These are phyloP conservation scores for Malthinus seriepunctatus DNA, from an alignment of 2,888 invertebrate species.

Conservation along the genomic window DNA sequence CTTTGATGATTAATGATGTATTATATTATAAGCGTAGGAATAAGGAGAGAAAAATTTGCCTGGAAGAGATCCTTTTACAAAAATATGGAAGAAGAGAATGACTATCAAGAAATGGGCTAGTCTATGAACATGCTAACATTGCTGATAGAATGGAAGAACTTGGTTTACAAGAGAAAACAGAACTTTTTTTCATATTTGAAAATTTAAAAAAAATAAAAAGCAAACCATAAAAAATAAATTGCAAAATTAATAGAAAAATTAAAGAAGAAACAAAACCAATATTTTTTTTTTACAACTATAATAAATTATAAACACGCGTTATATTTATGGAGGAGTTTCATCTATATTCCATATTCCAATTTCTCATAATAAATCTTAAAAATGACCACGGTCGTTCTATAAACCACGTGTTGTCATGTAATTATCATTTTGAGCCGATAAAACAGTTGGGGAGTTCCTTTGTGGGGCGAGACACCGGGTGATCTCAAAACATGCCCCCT, in stretches of 20 bases:
- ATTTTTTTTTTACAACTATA: slow-evolving; percentile 12
- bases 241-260: slow-evolving; percentile 6
- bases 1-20: too few relatives aligned
- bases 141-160: too few relatives aligned
- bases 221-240: too few relatives aligned
- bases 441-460: slow-evolving; percentile 51
- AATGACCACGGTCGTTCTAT: slow-evolving; percentile 40
- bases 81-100: too few relatives aligned
- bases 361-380: slow-evolving; percentile 27
- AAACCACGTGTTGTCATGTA: slow-evolving; percentile 55
- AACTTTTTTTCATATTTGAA: too few relatives aligned
- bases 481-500: slow-evolving; percentile 51
- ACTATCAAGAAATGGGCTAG: too few relatives aligned
- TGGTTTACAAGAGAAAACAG: too few relatives aligned
- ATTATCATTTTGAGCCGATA: slow-evolving; percentile 53
- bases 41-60: too few relatives aligned
- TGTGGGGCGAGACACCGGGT: slow-evolving; percentile 48
- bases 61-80: too few relatives aligned
- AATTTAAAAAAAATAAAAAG: too few relatives aligned
- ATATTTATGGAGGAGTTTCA: slow-evolving; percentile 15
- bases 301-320: slow-evolving; percentile 20
- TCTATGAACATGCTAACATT: too few relatives aligned
- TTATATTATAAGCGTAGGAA: too few relatives aligned
- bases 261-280: not conserved
- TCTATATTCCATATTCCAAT: slow-evolving; percentile 9